These are phyloP conservation scores for Eumaeus atala DNA, from an alignment of 1,140 invertebrate genomes.

Conservation along the genomic window DNA sequence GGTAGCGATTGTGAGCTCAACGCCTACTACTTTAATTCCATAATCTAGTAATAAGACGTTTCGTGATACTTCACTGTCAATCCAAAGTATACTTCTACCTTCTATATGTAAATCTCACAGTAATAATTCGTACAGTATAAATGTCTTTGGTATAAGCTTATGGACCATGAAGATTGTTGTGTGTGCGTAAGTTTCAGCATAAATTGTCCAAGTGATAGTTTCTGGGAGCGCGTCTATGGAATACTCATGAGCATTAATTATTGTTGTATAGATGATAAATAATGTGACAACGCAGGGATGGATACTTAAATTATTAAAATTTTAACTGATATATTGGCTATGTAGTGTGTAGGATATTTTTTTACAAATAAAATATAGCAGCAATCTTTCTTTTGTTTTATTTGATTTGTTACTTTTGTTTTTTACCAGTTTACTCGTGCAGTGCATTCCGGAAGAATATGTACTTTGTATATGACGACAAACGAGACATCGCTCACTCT, in stretches of 20 bases:
- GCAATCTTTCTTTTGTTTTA: slow-evolving; percentile 44
- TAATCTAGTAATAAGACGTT: slow-evolving; percentile 35
- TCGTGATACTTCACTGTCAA: slow-evolving; percentile 33
- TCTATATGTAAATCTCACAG: slow-evolving; percentile 10
- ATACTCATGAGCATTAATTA: slow-evolving; percentile 71
- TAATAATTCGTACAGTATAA: slow-evolving; percentile 30
- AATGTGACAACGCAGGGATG: slow-evolving; percentile 76
- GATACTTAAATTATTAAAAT: slow-evolving; percentile 76
- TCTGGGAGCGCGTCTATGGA: slow-evolving; percentile 44
- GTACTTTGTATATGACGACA: no score
- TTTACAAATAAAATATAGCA: slow-evolving; percentile 77
- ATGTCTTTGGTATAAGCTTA: slow-evolving; percentile 62
- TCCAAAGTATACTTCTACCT: slow-evolving; percentile 20
- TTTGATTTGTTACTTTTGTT: slow-evolving; percentile 22
- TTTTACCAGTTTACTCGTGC: no score
- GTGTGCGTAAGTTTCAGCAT: slow-evolving; percentile 68
- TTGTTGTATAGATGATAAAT: slow-evolving; percentile 74
- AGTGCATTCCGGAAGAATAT: no score
- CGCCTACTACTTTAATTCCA: slow-evolving; percentile 16
- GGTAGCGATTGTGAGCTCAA: slow-evolving; percentile 24
- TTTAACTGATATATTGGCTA: slow-evolving; percentile 76
- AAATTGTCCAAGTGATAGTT: slow-evolving; percentile 61
- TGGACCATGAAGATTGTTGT: slow-evolving; percentile 62
- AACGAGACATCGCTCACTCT: no score
- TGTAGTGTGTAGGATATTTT: slow-evolving; percentile 76